Evolutionary conservation across 1,140 invertebrate species (phyloP).

Genomic region (Littorina saxatilis): DNA sequence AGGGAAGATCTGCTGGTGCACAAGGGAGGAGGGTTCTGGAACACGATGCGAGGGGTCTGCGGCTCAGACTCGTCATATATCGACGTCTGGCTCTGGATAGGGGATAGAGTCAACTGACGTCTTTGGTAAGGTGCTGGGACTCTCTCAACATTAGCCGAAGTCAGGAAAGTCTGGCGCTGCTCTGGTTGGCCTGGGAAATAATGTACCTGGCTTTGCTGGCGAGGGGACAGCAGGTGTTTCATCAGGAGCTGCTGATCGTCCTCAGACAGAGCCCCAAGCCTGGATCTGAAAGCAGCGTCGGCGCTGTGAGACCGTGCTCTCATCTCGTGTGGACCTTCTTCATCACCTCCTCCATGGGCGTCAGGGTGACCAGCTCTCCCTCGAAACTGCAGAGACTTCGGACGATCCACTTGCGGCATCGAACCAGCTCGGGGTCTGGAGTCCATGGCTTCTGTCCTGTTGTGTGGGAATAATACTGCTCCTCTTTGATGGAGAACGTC

Average conservation of each 20-base stretch:
- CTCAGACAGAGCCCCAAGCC: constrained; percentile 12
- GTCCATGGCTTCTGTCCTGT: not conserved
- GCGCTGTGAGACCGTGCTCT: not conserved
- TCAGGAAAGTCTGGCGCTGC: not conserved
- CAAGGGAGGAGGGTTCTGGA: not conserved
- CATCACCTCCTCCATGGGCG: not conserved
- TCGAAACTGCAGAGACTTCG: not conserved
- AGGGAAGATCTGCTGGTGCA: not conserved
- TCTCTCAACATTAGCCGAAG: not conserved
- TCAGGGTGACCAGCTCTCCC: not conserved
- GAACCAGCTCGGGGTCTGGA: constrained; percentile 16
- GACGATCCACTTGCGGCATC: not conserved
- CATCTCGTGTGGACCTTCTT: not conserved
- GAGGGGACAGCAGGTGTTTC: not conserved
- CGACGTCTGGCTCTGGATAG: not conserved
- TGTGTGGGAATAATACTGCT: not conserved
- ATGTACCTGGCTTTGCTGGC: not conserved
- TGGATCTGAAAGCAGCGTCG: constrained; percentile 8
- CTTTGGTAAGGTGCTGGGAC: not conserved
- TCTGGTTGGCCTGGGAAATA: not conserved
- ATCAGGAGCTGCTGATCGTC: constrained; percentile 10
- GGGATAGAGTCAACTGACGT: not conserved
- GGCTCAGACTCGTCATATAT: not conserved
- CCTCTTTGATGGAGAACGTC: not conserved
- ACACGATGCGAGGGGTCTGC: not conserved